phyloP scores from a whole-genome alignment of 2,888 invertebrate species.

The Drepana falcataria region DNA sequence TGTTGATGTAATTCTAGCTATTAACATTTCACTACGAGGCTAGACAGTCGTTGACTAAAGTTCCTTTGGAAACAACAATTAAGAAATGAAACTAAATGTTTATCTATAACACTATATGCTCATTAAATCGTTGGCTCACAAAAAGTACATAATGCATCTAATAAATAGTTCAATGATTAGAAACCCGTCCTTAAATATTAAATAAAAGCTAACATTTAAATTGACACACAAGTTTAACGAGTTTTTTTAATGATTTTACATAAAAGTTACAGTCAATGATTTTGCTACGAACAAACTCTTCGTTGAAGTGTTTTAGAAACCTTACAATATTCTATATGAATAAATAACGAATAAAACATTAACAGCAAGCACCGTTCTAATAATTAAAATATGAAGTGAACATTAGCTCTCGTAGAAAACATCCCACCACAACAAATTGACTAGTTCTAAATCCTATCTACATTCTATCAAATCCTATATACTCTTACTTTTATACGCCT shows the following conservation, averaged over 20 bases:
- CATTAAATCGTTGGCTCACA: constrained; percentile 48
- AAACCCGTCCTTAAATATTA: constrained; percentile 50
- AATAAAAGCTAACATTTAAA: constrained; percentile 43
- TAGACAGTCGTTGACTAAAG: constrained; percentile 64
- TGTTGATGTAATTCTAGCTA: constrained; percentile 58
- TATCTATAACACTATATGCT: constrained; percentile 36
- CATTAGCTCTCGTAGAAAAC: constrained; percentile 70
- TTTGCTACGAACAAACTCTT: constrained; percentile 45
- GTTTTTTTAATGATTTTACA: constrained; percentile 34
- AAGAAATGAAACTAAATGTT: constrained; percentile 33
- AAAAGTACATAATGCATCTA: constrained; percentile 22
- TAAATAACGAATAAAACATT: constrained; percentile 58
- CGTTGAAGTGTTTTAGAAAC: constrained; percentile 58
- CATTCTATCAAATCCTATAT: too few species aligned
- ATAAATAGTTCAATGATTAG: constrained; percentile 60
- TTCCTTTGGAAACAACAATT: constrained; percentile 38
- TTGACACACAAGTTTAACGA: constrained; percentile 37
- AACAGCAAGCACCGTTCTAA: constrained; percentile 74
- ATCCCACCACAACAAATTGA: constrained; percentile 74
- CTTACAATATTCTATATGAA: constrained; percentile 38
- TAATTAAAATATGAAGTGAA: constrained; percentile 59
- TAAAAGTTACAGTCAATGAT: constrained; percentile 26
- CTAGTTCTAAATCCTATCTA: constrained; percentile 74
- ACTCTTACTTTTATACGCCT: constrained; percentile 53
- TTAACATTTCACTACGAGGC: constrained; percentile 57